Conservation (phyloP, 2,888 invertebrate species). For the Drosophila lacicola region DNA sequence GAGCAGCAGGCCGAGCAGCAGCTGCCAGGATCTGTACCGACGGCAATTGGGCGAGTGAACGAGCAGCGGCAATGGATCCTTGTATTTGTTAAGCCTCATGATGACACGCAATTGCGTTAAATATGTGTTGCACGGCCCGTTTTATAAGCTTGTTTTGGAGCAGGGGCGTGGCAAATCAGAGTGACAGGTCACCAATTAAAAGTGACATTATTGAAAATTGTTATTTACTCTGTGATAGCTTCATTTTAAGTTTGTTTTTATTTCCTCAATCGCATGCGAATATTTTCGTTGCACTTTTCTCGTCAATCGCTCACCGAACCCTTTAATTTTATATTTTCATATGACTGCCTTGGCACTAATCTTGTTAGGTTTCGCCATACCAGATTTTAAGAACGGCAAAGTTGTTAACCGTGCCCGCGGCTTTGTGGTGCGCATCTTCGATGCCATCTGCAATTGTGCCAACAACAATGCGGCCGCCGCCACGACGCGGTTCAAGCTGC, state of each 20-base stretch:
- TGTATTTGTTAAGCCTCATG: constrained; percentile 28
- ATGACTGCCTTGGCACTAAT: constrained; percentile 47
- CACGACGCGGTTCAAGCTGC: constrained; percentile 84
- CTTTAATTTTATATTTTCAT: constrained; percentile 30
- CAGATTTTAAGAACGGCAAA: constrained; percentile 86
- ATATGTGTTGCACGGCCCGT: background rate
- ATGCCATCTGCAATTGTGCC: constrained; percentile 88
- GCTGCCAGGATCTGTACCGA: constrained; percentile 21
- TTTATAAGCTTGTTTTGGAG: constrained; percentile 47
- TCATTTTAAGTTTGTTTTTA: constrained; percentile 9
- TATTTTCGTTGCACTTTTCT: constrained; percentile 55
- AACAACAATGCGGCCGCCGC: constrained; percentile 86
- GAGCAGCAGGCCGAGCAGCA: constrained; percentile 39
- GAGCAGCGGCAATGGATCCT: background rate
- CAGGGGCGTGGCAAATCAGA: constrained; percentile 16
- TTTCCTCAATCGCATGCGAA: constrained; percentile 57
- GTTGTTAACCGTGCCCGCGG: constrained; percentile 87
- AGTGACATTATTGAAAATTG: constrained; percentile 34
- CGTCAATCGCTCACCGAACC: constrained; percentile 50
- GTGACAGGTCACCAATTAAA: constrained; percentile 43
- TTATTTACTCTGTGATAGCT: constrained; percentile 15
- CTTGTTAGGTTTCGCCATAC: constrained; percentile 82
- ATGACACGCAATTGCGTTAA: constrained; percentile 30
- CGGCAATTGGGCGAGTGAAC: background rate
- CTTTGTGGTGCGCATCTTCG: constrained; percentile 88